These are phyloP conservation scores for Protosalanx chinensis DNA, from an alignment of 2,797 vertebrate species.

Conservation along the genomic window DNA sequence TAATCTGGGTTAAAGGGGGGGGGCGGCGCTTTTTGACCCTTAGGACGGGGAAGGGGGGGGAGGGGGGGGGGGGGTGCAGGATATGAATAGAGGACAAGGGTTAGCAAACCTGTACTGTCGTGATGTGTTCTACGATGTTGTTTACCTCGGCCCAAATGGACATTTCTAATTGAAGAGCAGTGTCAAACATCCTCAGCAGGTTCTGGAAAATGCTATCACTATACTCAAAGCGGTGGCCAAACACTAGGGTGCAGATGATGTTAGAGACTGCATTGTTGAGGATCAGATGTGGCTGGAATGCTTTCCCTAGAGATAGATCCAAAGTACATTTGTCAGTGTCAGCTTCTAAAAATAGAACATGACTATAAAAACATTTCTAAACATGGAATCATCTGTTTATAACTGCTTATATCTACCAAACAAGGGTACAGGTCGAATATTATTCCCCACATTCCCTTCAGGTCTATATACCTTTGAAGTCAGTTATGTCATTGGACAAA, in stretches of 20 bases:
- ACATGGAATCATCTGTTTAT: background rate
- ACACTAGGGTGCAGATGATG: slow-evolving; percentile 64
- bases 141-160: slow-evolving; percentile 44
- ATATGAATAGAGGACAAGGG: no score
- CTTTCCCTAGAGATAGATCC: slow-evolving; percentile 38
- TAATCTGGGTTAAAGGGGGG: no score
- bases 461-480: slow-evolving; percentile 24
- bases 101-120: background rate
- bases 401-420: no score
- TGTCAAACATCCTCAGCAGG: slow-evolving; percentile 3
- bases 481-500: slow-evolving; percentile 24
- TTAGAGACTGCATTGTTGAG: slow-evolving; percentile 63
- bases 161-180: background rate
- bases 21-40: no score
- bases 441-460: fast-evolving
- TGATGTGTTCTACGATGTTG: background rate
- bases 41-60: no score
- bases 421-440: no score
- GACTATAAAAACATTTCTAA: no score
- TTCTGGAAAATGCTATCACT: slow-evolving; percentile 38
- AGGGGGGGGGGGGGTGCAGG: no score
- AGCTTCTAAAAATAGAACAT: background rate
- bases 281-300: slow-evolving; percentile 41
- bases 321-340: background rate
- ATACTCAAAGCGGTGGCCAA: slow-evolving; percentile 65